phyloP scores from a whole-genome alignment of 1,140 invertebrate species.

The Druon quercuslanigerum region DNA sequence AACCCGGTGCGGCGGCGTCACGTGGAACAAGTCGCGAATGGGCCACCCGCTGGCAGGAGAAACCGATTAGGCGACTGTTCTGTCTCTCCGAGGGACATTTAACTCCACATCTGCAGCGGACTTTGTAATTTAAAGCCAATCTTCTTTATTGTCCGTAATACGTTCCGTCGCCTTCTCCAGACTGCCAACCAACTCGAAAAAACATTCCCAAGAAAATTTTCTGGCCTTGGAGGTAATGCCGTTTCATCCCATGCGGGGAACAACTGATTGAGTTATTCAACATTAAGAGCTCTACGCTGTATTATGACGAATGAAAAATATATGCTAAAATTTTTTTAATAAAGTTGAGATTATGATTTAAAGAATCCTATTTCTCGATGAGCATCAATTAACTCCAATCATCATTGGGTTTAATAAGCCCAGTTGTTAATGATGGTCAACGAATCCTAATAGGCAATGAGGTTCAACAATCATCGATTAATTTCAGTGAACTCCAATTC shows the following conservation, averaged over 20 bases:
- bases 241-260: background rate
- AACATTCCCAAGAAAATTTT: conserved; percentile 2
- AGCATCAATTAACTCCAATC: too few species aligned
- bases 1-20: background rate
- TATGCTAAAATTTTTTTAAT: too few species aligned
- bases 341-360: too few species aligned
- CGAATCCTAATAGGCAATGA: too few species aligned
- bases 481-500: too few species aligned
- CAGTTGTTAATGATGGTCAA: too few species aligned
- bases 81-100: conserved; percentile 62
- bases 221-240: background rate
- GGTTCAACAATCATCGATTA: too few species aligned
- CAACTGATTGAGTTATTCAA: background rate
- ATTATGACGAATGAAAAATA: too few species aligned
- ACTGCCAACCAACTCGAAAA: conserved; percentile 1
- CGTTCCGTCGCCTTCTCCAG: conserved; percentile 36
- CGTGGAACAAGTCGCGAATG: conserved; percentile 42
- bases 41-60: conserved; percentile 54
- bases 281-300: too few species aligned
- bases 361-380: too few species aligned
- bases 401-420: too few species aligned
- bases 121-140: conserved; percentile 68
- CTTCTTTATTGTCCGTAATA: conserved; percentile 66
- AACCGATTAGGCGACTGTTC: conserved; percentile 57
- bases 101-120: conserved; percentile 62